These are phyloP conservation scores for Thinocorus orbignyianus DNA, from an alignment of 2,113 vertebrate species.

Conservation along the genomic window DNA sequence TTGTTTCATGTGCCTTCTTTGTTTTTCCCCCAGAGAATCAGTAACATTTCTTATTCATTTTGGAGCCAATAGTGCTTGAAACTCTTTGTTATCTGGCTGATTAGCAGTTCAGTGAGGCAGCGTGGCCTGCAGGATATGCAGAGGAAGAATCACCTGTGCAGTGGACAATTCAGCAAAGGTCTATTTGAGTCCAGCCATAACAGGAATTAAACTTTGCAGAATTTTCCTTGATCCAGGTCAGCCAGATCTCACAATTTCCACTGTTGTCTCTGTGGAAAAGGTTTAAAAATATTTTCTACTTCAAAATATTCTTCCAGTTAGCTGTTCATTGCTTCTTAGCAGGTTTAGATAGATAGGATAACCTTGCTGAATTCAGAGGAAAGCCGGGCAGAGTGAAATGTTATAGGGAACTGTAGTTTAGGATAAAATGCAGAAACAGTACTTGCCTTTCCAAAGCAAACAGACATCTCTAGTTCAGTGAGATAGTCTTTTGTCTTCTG, in stretches of 20 bases:
- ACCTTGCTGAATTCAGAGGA: background rate
- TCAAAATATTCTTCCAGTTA: background rate
- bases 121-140: background rate
- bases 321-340: background rate
- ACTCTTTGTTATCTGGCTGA: background rate
- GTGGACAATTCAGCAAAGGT: background rate
- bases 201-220: background rate
- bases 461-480: background rate
- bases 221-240: background rate
- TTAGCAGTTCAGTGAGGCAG: background rate
- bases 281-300: background rate
- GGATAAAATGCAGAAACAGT: background rate
- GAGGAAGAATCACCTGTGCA: background rate
- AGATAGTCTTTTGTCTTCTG: background rate
- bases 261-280: background rate
- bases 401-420: background rate
- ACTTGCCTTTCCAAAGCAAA: background rate
- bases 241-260: background rate
- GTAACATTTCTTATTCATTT: background rate
- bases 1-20: background rate
- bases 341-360: background rate
- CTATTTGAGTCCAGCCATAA: background rate
- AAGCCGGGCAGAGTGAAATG: background rate
- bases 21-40: background rate
- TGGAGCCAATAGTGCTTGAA: background rate